Evolutionary conservation across 2,113 vertebrate species (phyloP), one percentile per base, ranked within the genome.

Genomic region (Podarcis muralis): DNA sequence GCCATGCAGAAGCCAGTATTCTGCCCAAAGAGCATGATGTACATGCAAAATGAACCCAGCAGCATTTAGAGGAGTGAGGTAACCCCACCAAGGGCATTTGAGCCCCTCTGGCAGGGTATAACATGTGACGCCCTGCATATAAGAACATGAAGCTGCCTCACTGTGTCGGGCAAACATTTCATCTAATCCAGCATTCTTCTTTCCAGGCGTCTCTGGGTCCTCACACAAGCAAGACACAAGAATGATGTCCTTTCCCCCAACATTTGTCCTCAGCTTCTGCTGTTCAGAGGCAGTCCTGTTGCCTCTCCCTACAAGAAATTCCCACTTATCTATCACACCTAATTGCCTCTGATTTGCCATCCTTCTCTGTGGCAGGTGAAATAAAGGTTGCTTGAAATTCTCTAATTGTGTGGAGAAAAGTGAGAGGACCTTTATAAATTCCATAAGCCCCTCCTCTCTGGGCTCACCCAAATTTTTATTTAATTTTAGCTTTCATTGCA

Each of bases 41-140:
- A 66, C 81, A 48, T 53, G 80, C 78, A 81, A 83, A 93, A 89
- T 74, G 18, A 82, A 59, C 0, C 66, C 59, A 13, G 57, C 59
- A 37, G 22, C 9, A 66, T 37, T 16, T 2, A 5, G 8, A 40
- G 79, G 35, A 81, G 30, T 35, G 53, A n/a, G 59, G 32, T 27
- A 25, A 22, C 32, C 57, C n/a, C 59, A 37, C 11, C 5, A 9
- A 66, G 78, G 25, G 80, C 22, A 20, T 11, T 2, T 15, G 15
- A 37, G 62, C 32, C 22, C 80, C 59, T 25, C 11, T 13, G 22
- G 57, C n/a, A 13, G 13, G 59, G 18, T 59, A 40, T 6, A 37
- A 15, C 0, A 6, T 59, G 32, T 7, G 23, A 15, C 2, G 25
- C 27, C 22, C 12, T 27, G 4, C 12, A 15, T 72, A n/a, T 16